Evolutionary conservation across 92 coral and sea anemone genomes (phyloP).

Genomic region (Ricordea florida): DNA sequence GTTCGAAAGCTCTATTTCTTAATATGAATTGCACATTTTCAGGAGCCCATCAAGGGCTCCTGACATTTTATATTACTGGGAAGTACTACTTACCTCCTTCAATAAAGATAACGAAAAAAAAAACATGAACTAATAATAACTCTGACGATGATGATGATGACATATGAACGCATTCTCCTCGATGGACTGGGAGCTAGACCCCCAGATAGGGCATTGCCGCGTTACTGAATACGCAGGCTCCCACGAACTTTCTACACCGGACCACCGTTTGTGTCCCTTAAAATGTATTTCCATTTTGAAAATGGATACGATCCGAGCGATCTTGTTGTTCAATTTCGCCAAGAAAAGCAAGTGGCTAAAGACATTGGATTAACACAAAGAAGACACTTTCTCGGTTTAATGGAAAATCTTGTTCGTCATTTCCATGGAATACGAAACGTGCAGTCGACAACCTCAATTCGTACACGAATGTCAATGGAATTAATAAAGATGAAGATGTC

Average conservation of each 20-base stretch:
- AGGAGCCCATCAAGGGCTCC: no score
- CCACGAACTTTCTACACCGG: background rate
- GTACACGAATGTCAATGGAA: background rate
- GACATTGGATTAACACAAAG: conserved; percentile 31
- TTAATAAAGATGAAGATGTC: no score
- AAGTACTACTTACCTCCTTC: no score
- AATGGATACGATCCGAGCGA: conserved; percentile 16
- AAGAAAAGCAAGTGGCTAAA: conserved; percentile 55
- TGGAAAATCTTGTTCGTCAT: conserved; percentile 31
- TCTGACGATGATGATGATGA: no score
- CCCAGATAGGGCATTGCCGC: background rate
- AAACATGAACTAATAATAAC: no score
- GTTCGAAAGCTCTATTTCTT: background rate
- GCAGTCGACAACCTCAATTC: background rate
- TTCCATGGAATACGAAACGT: background rate
- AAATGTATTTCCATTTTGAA: conserved; percentile 36
- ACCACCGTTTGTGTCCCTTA: background rate
- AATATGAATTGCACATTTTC: no score
- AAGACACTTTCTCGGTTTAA: conserved; percentile 32
- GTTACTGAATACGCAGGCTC: no score
- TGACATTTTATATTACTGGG: no score
- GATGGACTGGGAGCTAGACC: background rate
- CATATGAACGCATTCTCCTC: no score
- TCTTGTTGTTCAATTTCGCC: conserved; percentile 35
- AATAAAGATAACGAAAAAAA: no score